Evolutionary conservation across 2,888 invertebrate genomes (phyloP).

Genomic region (Ophion slaviceki): DNA sequence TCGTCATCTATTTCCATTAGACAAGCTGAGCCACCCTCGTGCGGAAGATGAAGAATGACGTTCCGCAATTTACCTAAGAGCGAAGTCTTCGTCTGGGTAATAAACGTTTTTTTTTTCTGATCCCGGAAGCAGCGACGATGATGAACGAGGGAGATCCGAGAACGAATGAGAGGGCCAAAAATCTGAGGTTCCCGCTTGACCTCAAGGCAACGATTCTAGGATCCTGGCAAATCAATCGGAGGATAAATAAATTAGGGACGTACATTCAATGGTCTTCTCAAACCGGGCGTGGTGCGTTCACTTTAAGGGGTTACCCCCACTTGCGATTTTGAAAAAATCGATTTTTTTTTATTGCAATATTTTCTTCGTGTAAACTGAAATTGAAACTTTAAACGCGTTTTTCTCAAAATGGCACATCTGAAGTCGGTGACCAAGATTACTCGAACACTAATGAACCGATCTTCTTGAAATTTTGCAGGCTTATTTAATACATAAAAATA

Average conservation of each 20-base stretch:
- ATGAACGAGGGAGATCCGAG: neutral
- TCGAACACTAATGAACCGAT: too few relatives aligned
- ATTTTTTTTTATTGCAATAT: too few relatives aligned
- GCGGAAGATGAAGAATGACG: conserved; percentile 45
- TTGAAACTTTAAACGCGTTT: too few relatives aligned
- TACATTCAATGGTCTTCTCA: conserved; percentile 14
- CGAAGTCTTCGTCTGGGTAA: conserved; percentile 18
- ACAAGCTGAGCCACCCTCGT: conserved; percentile 24
- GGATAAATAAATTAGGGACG: conserved; percentile 1
- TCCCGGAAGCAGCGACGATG: conserved; percentile 11
- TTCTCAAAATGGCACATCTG: too few relatives aligned
- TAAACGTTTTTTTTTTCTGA: conserved; percentile 8
- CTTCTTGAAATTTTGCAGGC: too few relatives aligned
- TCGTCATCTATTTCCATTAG: conserved; percentile 46
- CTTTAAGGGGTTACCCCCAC: too few relatives aligned
- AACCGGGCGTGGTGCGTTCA: neutral
- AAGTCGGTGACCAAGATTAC: too few relatives aligned
- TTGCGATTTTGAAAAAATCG: too few relatives aligned
- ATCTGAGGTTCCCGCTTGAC: neutral
- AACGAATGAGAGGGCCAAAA: neutral
- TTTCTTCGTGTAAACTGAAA: too few relatives aligned
- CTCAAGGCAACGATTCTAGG: neutral
- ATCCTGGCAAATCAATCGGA: conserved; percentile 16
- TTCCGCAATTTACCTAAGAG: conserved; percentile 31
- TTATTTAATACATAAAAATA: too few relatives aligned